Conservation (phyloP, 2,888 invertebrate species). For the Teleogryllus oceanicus region DNA sequence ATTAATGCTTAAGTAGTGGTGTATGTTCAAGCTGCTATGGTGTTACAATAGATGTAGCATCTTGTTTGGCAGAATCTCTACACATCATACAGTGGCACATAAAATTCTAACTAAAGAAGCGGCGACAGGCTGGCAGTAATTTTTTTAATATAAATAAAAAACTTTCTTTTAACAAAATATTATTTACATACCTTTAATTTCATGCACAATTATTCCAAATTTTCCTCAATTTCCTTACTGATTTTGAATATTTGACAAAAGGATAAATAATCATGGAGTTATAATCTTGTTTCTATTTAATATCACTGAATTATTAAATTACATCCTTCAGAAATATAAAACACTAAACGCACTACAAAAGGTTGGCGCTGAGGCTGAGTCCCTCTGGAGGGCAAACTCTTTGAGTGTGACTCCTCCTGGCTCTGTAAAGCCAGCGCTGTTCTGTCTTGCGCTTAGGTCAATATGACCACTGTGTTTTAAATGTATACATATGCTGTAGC, state of each 20-base stretch:
- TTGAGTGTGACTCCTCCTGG: neutral
- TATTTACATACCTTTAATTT: too few relatives aligned
- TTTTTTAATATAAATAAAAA: too few relatives aligned
- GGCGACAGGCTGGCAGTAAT: neutral
- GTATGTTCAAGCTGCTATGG: neutral
- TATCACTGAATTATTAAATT: neutral
- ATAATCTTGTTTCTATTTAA: neutral
- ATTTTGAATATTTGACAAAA: neutral
- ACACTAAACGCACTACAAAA: too few relatives aligned
- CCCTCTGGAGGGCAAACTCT: too few relatives aligned
- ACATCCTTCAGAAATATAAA: too few relatives aligned
- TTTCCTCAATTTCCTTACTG: too few relatives aligned
- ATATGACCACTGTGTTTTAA: neutral
- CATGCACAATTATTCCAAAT: too few relatives aligned
- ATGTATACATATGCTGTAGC: constrained; percentile 3
- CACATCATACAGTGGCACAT: neutral
- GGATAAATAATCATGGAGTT: neutral
- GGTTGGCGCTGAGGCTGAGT: too few relatives aligned
- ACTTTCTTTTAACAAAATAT: too few relatives aligned
- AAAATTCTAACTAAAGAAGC: neutral
- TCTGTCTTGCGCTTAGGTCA: constrained; percentile 4
- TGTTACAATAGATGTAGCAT: neutral
- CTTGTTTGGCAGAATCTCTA: neutral
- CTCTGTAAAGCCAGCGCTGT: neutral
- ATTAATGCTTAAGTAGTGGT: neutral